phyloP scores from a whole-genome alignment of 2,888 invertebrate species.

The Griposia aprilina region DNA sequence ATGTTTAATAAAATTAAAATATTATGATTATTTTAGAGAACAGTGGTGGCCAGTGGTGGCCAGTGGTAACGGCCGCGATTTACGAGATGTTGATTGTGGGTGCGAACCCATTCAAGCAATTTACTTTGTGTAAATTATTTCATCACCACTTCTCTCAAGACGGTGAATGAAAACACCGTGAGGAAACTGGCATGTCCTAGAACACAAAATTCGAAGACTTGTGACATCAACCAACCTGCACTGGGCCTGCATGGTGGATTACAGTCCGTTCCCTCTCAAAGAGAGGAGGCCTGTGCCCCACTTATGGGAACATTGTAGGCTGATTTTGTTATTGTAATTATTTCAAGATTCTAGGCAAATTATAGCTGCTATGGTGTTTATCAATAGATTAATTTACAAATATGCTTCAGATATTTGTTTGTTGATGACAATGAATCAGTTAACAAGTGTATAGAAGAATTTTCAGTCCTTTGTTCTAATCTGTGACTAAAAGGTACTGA shows the following conservation, averaged over 20 bases:
- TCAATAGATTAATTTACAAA: neutral
- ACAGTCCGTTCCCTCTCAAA: neutral
- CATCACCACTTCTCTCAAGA: too few species aligned
- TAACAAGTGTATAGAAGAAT: neutral
- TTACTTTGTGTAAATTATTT: neutral
- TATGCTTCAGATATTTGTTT: neutral
- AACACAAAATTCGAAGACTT: neutral
- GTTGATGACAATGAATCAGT: neutral
- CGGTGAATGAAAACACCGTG: neutral
- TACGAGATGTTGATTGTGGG: neutral
- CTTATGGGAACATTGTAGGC: neutral
- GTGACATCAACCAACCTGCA: neutral
- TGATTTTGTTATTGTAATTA: neutral
- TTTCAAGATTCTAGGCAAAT: neutral
- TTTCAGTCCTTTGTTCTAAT: constrained; percentile 15
- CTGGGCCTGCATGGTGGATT: neutral
- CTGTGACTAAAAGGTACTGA: neutral
- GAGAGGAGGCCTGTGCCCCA: neutral
- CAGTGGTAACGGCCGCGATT: neutral
- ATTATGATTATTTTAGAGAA: neutral
- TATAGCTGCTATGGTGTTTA: neutral
- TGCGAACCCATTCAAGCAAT: neutral
- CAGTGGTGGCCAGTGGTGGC: neutral
- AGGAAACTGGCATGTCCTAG: neutral
- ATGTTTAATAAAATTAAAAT: neutral